Conservation (phyloP, 2,113 vertebrate species). For the Phalacrocorax brasilianus region DNA sequence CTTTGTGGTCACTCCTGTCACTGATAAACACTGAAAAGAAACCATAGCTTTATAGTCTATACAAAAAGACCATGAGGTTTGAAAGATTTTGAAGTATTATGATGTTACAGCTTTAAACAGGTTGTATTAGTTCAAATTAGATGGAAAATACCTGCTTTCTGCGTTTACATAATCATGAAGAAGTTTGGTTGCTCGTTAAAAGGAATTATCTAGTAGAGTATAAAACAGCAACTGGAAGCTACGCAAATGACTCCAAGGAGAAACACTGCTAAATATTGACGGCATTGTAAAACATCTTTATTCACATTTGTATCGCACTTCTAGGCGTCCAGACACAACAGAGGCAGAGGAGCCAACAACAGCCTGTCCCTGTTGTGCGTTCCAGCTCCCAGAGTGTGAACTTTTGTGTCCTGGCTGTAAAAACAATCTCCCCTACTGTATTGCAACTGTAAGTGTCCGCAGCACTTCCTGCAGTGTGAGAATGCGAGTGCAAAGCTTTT, state of each 20-base stretch:
- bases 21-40: neutral
- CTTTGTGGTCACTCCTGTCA: neutral
- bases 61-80: neutral
- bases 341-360: conserved; percentile 89
- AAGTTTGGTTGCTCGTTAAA: neutral
- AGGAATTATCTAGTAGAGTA: neutral
- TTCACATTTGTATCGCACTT: neutral
- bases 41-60: neutral
- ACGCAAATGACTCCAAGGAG: neutral
- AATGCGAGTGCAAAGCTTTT: neutral
- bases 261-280: neutral
- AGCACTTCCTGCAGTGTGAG: neutral
- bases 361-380: conserved; percentile 88
- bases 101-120: neutral
- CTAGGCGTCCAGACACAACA: conserved; percentile 85
- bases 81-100: neutral
- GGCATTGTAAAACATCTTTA: neutral
- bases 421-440: conserved; percentile 94
- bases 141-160: neutral
- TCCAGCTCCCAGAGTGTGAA: conserved; percentile 87
- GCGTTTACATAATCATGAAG: neutral
- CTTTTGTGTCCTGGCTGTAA: conserved; percentile 93
- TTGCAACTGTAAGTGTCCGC: conserved; percentile 84
- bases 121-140: neutral
- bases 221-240: neutral